Percentiles rank a stretch among this genome's conserved stretches.
Evolutionary conservation across 1,140 invertebrate genomes (phyloP).

Genomic region (Bombyx mandarina): DNA sequence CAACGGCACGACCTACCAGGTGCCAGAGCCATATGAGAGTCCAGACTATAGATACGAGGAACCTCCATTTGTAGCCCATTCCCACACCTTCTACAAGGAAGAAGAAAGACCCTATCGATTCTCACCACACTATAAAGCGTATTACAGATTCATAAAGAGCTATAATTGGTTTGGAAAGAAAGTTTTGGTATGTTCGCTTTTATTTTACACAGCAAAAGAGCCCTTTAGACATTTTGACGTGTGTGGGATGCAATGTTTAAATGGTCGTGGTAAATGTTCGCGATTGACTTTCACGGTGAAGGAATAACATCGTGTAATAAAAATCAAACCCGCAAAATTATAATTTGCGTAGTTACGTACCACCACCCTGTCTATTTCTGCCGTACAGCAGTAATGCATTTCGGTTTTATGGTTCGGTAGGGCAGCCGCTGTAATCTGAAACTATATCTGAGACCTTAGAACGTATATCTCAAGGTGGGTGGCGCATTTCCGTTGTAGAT

Average conservation of each 20-base stretch:
- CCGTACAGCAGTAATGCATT: no score
- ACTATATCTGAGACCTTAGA: no score
- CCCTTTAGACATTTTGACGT: not conserved
- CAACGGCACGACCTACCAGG: not conserved
- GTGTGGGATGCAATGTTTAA: not conserved
- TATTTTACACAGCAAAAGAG: not conserved
- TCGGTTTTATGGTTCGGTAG: no score
- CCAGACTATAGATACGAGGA: constrained; percentile 28
- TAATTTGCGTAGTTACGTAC: no score
- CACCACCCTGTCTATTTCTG: no score
- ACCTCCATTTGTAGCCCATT: constrained; percentile 6
- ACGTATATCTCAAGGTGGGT: no score
- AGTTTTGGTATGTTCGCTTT: not conserved
- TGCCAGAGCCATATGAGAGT: constrained; percentile 1
- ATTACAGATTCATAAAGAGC: not conserved
- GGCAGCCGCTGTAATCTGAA: no score
- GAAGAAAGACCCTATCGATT: constrained; percentile 27
- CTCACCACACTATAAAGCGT: constrained; percentile 15
- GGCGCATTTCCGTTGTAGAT: no score
- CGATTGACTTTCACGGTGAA: not conserved
- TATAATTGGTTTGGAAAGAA: not conserved
- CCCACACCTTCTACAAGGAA: constrained; percentile 9
- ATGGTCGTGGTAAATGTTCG: not conserved
- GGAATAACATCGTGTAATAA: no score
- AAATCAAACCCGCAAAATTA: no score